Percentiles rank a stretch among this genome's conserved stretches.
These are phyloP conservation scores for Oxyteleia sp. DNA, from an alignment of 2,888 invertebrate genomes.

Conservation along the genomic window DNA sequence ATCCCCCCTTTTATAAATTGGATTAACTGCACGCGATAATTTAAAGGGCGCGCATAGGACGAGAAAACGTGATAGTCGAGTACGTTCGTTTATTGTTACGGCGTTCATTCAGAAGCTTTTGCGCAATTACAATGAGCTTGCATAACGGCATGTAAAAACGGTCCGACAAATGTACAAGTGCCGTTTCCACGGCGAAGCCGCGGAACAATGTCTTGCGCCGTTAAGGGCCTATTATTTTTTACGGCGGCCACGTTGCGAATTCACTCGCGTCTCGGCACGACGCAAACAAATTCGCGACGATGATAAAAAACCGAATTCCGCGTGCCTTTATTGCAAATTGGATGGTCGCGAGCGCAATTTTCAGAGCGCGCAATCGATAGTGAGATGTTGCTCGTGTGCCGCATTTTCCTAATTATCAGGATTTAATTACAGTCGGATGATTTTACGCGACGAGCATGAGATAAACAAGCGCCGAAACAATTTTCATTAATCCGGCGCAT, in stretches of 20 bases:
- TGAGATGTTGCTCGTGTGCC: background rate
- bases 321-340: slow-evolving; percentile 66
- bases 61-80: slow-evolving; percentile 34
- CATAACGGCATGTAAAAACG: slow-evolving; percentile 41
- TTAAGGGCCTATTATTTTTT: slow-evolving; percentile 71
- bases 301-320: slow-evolving; percentile 60
- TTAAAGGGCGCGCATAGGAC: slow-evolving; percentile 29
- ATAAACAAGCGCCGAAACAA: slow-evolving; percentile 52
- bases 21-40: slow-evolving; percentile 32
- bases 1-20: slow-evolving; percentile 10
- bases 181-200: slow-evolving; percentile 21
- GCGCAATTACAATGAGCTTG: slow-evolving; percentile 52
- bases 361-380: background rate
- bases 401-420: slow-evolving; percentile 46
- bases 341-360: slow-evolving; percentile 17
- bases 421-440: slow-evolving; percentile 31
- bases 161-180: slow-evolving; percentile 42
- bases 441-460: background rate
- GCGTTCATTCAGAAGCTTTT: slow-evolving; percentile 49
- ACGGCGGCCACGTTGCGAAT: slow-evolving; percentile 46
- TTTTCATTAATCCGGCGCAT: slow-evolving; percentile 60
- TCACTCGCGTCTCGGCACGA: slow-evolving; percentile 46
- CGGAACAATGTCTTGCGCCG: slow-evolving; percentile 39
- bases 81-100: slow-evolving; percentile 60
- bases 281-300: slow-evolving; percentile 51